Conservation (phyloP, 2,888 invertebrate genomes). For the Pseudolycoriella hygida region DNA sequence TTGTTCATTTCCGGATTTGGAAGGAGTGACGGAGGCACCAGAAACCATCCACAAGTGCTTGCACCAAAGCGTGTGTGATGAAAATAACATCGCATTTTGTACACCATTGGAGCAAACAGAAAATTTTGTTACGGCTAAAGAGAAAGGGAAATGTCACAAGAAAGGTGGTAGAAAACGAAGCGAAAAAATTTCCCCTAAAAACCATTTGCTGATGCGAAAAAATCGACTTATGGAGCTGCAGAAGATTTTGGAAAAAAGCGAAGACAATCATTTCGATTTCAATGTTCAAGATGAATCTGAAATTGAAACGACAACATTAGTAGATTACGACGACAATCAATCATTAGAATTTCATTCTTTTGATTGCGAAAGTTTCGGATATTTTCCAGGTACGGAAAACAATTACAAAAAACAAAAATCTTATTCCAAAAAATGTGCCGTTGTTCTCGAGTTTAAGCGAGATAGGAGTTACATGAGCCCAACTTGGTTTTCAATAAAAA, state of each 20-base stretch:
- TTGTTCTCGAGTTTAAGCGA: no score
- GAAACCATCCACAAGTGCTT: slow-evolving; percentile 10
- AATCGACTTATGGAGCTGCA: no score
- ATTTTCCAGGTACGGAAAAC: slow-evolving; percentile 10
- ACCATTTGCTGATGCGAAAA: no score
- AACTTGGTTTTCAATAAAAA: no score
- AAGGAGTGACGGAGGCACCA: slow-evolving; percentile 10
- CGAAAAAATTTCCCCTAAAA: no score
- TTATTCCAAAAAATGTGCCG: not conserved
- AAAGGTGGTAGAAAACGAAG: not conserved
- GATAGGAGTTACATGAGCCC: no score
- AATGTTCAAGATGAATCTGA: no score
- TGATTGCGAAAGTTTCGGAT: slow-evolving; percentile 13
- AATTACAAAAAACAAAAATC: not conserved
- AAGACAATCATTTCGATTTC: no score
- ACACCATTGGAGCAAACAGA: slow-evolving; percentile 10
- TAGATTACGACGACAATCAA: not conserved
- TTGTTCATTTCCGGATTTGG: slow-evolving; percentile 9
- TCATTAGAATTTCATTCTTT: not conserved
- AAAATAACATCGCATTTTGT: slow-evolving; percentile 15
- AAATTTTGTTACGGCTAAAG: not conserved
- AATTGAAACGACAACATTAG: no score
- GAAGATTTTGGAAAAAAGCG: no score
- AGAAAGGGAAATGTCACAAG: slow-evolving; percentile 4
- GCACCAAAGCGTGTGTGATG: slow-evolving; percentile 12